Evolutionary conservation across 2,888 invertebrate species (phyloP), one percentile per base, ranked within the genome.

Genomic region (Oligia fasciuncula): DNA sequence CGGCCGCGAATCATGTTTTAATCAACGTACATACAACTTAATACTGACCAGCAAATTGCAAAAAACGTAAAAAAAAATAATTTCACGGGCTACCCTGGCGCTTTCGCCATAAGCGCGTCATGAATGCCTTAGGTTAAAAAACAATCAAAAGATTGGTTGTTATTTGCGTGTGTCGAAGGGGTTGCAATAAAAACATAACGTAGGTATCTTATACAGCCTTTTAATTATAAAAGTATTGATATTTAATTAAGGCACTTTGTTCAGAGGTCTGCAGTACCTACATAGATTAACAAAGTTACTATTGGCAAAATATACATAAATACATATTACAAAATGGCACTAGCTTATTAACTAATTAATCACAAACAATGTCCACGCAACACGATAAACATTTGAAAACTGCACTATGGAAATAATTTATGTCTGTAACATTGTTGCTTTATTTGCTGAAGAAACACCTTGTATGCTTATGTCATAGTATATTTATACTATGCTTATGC

Each of bases 241-340:
- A 43, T 14, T 82, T 19, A n/a, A 51, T 29, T 49, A 78, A 78
- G 84, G 84, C 84, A 81, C 66, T 54, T 46, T 29, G 14, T 70
- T 66, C 51, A 40, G 35, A 43, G 9, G 14, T 63, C 8, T 54
- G 14, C 43, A 63, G 4, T 51, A 17, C 11, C 0, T 17, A 51
- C 23, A 51, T 51, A n/a, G 2, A 35, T 40, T 17, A 49, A 43
- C n/a, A 70, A 80, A 71, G 5, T 35, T 6, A 43, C 1, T 43
- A 54, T 62, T 63, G n/a, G 14, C 35, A 72, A 43, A n/a, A 77
- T 17, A 80, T 79, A 54, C 13, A 35, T 74, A 62, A 2, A 29
- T 40, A 74, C 3, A 0, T 76, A 49, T 49, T 51, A 35, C 11
- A 76, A 51, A 66, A 79, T 79, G 76, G 76, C 65, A 76, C 76